Evolutionary conservation across 2,888 invertebrate species (phyloP), one percentile per base, ranked within the genome.

Genomic region (Cryptocephalus moraei): DNA sequence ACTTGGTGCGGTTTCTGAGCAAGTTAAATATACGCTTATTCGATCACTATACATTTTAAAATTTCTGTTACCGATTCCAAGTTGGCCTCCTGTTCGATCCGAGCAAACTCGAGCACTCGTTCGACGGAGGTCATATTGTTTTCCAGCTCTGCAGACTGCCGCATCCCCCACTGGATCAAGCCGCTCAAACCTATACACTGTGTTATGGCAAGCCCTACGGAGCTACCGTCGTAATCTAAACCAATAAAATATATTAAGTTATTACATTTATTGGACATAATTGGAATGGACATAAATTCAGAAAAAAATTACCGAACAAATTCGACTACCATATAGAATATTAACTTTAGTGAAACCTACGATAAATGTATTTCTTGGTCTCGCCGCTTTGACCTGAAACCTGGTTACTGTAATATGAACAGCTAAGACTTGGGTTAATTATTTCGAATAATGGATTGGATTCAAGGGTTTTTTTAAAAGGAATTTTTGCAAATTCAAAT

Each of bases 111-210:
- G 31, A 80, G 55, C 1, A 84, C 76, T 54, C 84, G 66, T 64
- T 86, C 85, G 0, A 85, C 83, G 0, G 79, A 76, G 1, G 77
- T 78, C 76, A 80, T 76, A 50, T 77, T 74, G 56, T 77, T 80
- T 56, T 79, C 79, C 32, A 79, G 57, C 63, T 84, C 83, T 1
- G 83, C 81, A 41, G 81, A 80, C 61, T 85, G 84, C 47, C 84
- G 66, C 64, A 84, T 77, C 4, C 80, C 82, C 82, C 82, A 85
- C 59, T 77, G 76, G 41, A 77, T 67, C 56, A 74, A 66, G 1
- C 73, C 73, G 22, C 72, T 70, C 8, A 79, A 61, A 1, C 71
- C 68, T 39, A 76, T 70, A 8, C 72, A 67, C 58, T 78, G 77
- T 0, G 77, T 76, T 32, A 79, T 69, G 1, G 75, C 72, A 39